Evolutionary conservation across 2,113 vertebrate genomes (phyloP).

Genomic region (Pedetes capensis): DNA sequence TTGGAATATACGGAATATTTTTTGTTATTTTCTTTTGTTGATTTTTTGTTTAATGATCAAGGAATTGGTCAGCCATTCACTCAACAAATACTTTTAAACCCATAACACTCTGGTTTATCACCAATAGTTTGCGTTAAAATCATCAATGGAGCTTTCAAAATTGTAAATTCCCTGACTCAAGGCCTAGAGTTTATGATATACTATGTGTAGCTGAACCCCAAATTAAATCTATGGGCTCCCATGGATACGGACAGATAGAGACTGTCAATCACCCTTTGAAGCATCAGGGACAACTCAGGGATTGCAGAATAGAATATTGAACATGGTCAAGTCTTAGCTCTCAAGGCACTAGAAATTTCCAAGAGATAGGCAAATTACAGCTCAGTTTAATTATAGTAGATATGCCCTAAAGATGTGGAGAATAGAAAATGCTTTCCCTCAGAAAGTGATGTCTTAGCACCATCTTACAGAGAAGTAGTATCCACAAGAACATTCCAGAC

Average conservation of each 20-base stretch:
- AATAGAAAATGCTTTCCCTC: background rate
- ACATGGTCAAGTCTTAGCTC: rapidly evolving
- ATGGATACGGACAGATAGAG: rapidly evolving
- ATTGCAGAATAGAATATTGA: background rate
- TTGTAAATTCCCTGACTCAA: background rate
- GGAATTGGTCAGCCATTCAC: background rate
- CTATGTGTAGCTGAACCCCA: rapidly evolving
- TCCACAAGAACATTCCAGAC: background rate
- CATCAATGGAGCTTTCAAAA: background rate
- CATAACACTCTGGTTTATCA: background rate
- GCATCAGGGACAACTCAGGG: background rate
- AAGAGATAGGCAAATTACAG: background rate
- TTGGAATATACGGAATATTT: background rate
- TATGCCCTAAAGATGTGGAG: rapidly evolving
- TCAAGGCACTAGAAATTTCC: background rate
- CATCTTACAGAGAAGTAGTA: background rate
- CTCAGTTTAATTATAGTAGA: background rate
- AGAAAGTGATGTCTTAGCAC: background rate
- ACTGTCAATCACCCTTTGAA: rapidly evolving
- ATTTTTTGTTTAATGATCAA: background rate
- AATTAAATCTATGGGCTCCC: too few relatives aligned
- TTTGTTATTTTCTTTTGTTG: background rate
- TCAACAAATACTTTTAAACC: background rate
- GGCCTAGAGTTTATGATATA: rapidly evolving
- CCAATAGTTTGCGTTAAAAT: background rate